Evolutionary conservation across 1,140 invertebrate genomes (phyloP), one percentile per base, ranked within the genome.

Genomic region (Asbolus verrucosus): DNA sequence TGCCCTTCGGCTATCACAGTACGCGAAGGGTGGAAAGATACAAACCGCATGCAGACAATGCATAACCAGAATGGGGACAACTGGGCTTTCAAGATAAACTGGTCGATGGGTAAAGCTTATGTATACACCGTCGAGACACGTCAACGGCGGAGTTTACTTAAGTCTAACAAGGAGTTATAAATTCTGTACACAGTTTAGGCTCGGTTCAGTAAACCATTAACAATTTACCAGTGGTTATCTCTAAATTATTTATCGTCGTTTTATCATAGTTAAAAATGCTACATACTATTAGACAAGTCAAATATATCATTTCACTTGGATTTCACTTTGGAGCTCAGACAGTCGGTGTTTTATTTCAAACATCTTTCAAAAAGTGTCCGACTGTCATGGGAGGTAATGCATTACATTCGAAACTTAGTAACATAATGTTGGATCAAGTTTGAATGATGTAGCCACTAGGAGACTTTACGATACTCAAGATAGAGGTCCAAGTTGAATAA

Each of bases 1-100:
- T 54, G 46, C 46, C 46, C 46, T 54, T 54, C 46, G 46, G 46
- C 46, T 54, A 54, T 54, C 46, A 24, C 6, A 21, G 43, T 50
- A n/a, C 11, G 43, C 46, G 46, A 54, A 54, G 46, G 46, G 46
- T 54, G 27, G 46, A 30, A 2, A 27, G 46, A 54, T 54, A 54
- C 46, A 54, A 54, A 54, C 46, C 46, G 21, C 46, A 54, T 30
- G 21, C 46, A 54, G 46, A 27, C 46, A 54, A 54, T 54, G 46
- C 46, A 54, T 27, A 54, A 54, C 46, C 21, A 54, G 46, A 54
- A 54, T 54, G 27, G 46, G 46, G 46, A 31, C 21, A 54, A 54
- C 46, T 54, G 46, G 11, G 46, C 46, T 54, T 54, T 54, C 21
- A 54, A 27, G 46, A 54, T 54, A 54, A 54, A 54, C 46, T 27